Evolutionary conservation across 2,113 vertebrate genomes (phyloP), one percentile per base, ranked within the genome.

Genomic region (Mormoops blainvillei): DNA sequence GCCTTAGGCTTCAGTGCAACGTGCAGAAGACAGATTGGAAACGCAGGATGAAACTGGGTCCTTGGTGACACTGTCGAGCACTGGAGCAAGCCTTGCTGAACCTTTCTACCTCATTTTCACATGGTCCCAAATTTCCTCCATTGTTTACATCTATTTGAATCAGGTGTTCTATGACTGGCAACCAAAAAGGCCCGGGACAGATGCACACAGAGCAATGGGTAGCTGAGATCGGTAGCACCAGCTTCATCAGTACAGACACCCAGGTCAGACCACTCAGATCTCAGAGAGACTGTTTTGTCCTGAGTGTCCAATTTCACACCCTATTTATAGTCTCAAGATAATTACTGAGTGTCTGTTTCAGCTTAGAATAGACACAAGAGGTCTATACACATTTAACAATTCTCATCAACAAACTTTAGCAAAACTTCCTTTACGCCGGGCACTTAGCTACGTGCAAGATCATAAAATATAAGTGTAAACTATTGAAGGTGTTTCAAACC

Each of bases 301-400:
- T n/a, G 36, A 82, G 95, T 96, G 91, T 98, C 82, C 61, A 82
- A 94, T 96, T 95, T 97, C 96, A 94, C 16, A 45, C 71, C 76
- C 95, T 97, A 96, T 96, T 97, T 97, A 96, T 94, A 97, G 95
- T 50, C 56, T 82, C 36, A 78, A 96, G 92, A 96, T 94, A 97
- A 97, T 97, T 97, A 94, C 71, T 19, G 1, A 93, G 61, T 77
- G 87, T 96, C 94, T 96, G 28, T 96, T 96, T 97, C 85, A 93
- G 77, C 91, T 88, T 90, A 82, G 94, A 92, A 86, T 92, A 92
- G 88, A 83, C 77, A 73, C 38, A 58, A 94, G 58, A 77, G 24
- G 4, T 96, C 91, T 88, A 84, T 67, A 91, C 36, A 91, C 73
- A 58, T 73, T 87, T 52, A 76, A 95, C 48, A 85, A 43, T 82